Conservation (phyloP, 2,113 vertebrate genomes). For the Alouatta palliata region DNA sequence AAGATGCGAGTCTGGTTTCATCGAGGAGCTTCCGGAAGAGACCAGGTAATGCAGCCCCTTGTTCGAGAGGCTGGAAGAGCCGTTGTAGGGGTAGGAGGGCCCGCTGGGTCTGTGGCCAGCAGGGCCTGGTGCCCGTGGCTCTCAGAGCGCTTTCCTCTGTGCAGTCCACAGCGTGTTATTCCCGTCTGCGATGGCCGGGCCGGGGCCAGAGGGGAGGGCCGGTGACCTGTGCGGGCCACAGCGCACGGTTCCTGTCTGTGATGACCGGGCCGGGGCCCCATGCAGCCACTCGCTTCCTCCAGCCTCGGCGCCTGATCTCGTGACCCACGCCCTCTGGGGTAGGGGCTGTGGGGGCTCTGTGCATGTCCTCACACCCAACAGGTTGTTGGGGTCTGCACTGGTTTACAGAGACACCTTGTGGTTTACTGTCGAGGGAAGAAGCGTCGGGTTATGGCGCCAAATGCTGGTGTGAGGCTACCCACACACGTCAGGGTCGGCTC, state of each 20-base stretch:
- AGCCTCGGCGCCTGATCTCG: neutral
- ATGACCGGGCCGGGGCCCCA: too few relatives aligned
- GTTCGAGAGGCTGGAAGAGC: neutral
- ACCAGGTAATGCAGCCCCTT: conserved; percentile 85
- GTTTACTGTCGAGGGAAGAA: neutral
- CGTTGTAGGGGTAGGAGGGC: neutral
- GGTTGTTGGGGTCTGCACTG: neutral
- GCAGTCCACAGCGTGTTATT: fast-evolving
- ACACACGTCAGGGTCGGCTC: too few relatives aligned
- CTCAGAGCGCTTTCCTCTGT: too few relatives aligned
- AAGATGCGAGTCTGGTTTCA: conserved; percentile 95
- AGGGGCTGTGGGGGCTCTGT: neutral
- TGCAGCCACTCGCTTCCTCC: neutral
- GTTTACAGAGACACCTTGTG: neutral
- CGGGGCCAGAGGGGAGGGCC: too few relatives aligned
- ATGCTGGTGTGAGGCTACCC: neutral
- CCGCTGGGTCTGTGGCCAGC: neutral
- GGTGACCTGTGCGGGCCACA: too few relatives aligned
- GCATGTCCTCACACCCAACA: fast-evolving
- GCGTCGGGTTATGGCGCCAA: neutral
- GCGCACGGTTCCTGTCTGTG: too few relatives aligned
- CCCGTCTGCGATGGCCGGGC: too few relatives aligned
- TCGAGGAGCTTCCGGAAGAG: conserved; percentile 95
- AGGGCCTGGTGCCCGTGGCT: neutral
- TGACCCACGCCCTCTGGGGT: neutral